A percentile compares a stretch with the other conserved stretches of the same genome.
Conservation (phyloP, 2,888 invertebrate species). For the Acanthoscelides obtectus region DNA sequence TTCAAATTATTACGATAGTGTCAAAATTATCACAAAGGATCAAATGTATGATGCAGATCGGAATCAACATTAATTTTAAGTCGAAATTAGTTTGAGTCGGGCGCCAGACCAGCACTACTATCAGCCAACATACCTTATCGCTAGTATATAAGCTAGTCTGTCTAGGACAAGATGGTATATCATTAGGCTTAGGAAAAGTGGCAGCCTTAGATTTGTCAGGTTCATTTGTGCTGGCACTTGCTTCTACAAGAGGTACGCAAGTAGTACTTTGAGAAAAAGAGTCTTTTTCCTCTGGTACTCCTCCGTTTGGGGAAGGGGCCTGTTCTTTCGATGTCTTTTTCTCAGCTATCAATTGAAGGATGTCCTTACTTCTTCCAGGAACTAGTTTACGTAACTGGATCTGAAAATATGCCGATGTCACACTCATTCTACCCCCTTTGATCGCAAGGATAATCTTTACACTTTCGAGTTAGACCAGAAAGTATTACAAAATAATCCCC, state of each 20-base stretch:
- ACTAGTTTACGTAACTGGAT: slow-evolving; percentile 37
- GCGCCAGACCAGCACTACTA: not conserved
- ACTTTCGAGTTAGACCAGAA: not conserved
- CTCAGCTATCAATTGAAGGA: slow-evolving; percentile 37
- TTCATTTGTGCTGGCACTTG: slow-evolving; percentile 27
- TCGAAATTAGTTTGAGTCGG: no score
- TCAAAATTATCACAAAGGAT: no score
- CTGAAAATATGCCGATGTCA: slow-evolving; percentile 11
- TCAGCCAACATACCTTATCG: slow-evolving; percentile 21
- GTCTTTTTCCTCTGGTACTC: slow-evolving; percentile 27
- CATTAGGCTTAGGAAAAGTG: slow-evolving; percentile 22
- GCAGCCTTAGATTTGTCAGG: slow-evolving; percentile 16
- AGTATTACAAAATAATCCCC: no score
- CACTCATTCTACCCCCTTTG: not conserved
- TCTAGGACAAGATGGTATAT: slow-evolving; percentile 17
- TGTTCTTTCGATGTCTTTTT: slow-evolving; percentile 36
- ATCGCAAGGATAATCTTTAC: not conserved
- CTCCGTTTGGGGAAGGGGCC: slow-evolving; percentile 17
- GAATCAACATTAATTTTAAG: no score
- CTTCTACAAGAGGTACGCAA: slow-evolving; percentile 29
- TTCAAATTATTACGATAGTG: no score
- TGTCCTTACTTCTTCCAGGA: slow-evolving; percentile 37
- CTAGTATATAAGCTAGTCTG: slow-evolving; percentile 25
- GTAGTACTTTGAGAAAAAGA: slow-evolving; percentile 29
- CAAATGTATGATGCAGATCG: no score